Evolutionary conservation across 2,888 invertebrate species (phyloP).

Genomic region (Callinectes sapidus): DNA sequence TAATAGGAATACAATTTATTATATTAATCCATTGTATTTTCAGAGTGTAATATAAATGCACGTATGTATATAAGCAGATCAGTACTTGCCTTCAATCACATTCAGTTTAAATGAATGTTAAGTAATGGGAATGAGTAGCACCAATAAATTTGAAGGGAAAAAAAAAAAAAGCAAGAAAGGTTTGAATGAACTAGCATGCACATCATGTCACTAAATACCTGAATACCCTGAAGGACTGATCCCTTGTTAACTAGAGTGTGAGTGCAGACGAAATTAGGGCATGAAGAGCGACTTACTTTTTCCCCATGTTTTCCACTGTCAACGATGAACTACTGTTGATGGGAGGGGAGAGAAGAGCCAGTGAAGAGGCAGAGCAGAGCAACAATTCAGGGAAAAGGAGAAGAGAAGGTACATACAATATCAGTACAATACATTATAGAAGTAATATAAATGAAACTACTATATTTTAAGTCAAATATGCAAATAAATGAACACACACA

Average conservation of each 20-base stretch:
- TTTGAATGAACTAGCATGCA: background rate
- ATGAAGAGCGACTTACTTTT: slow-evolving; percentile 55
- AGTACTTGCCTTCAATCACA: no score
- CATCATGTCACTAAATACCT: background rate
- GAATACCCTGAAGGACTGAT: background rate
- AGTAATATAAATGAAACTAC: background rate
- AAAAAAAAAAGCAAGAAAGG: no score
- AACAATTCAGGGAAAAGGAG: slow-evolving; percentile 38
- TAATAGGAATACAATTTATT: no score
- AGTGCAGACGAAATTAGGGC: background rate
- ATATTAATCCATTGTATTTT: no score
- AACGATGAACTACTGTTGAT: slow-evolving; percentile 63
- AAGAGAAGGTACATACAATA: slow-evolving; percentile 37
- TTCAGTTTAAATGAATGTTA: no score
- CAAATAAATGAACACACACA: background rate
- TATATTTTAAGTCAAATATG: background rate
- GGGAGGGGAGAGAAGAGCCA: slow-evolving; percentile 56
- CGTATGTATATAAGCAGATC: no score
- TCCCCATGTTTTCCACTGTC: slow-evolving; percentile 67
- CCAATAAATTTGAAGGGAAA: no score
- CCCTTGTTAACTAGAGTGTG: slow-evolving; percentile 18
- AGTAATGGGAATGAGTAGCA: no score
- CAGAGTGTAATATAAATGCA: no score
- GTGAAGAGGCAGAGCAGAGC: slow-evolving; percentile 44
- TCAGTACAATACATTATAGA: slow-evolving; percentile 33